These are phyloP conservation scores for Pimephales promelas DNA, from an alignment of 2,113 vertebrate genomes.

Conservation along the genomic window DNA sequence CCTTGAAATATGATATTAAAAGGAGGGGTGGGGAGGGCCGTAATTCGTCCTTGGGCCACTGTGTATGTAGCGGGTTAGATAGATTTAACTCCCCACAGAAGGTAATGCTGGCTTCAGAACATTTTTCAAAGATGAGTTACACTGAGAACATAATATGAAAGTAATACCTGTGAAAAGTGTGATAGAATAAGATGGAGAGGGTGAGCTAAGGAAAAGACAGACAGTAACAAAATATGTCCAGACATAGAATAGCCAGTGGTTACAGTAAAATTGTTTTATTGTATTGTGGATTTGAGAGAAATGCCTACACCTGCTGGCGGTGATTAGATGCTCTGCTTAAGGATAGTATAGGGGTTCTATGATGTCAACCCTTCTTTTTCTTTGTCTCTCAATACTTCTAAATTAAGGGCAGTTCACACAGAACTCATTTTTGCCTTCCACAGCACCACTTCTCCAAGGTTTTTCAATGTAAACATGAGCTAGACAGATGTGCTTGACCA, in stretches of 20 bases:
- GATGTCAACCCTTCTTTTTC: neutral
- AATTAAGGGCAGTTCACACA: neutral
- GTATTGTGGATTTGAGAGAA: conserved; percentile 4
- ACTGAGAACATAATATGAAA: neutral
- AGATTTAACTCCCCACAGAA: neutral
- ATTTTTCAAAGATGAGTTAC: neutral
- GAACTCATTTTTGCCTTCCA: no score
- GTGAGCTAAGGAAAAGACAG: neutral
- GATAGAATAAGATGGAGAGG: neutral
- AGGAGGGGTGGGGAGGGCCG: no score
- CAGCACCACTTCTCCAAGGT: no score
- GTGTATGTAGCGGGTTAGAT: neutral
- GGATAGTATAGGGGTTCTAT: neutral
- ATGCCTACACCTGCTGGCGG: neutral
- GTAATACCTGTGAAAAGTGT: conserved; percentile 20
- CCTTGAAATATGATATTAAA: no score
- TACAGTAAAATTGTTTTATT: conserved; percentile 17
- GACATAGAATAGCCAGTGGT: conserved; percentile 18
- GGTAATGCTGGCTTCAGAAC: neutral
- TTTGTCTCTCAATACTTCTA: neutral
- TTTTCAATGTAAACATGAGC: no score
- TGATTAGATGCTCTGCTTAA: conserved; percentile 5
- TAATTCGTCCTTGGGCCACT: neutral
- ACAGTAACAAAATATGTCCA: neutral
- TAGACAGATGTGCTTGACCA: neutral